Evolutionary conservation across 2,888 invertebrate genomes (phyloP).

Genomic region (Melangyna quadrimaculata): DNA sequence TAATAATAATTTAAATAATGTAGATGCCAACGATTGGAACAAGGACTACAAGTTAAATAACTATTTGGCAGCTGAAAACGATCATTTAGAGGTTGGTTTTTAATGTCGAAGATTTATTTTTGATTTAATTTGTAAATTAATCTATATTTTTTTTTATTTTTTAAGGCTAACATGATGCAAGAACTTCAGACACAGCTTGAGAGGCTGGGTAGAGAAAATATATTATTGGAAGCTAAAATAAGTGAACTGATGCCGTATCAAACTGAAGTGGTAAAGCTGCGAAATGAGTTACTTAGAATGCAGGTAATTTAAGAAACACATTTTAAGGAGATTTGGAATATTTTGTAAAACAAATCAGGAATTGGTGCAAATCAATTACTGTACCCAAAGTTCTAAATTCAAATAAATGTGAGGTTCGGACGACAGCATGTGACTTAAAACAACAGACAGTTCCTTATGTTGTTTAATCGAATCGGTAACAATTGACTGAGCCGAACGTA

Average conservation of each 20-base stretch:
- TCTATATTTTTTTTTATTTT: constrained; percentile 6
- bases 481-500: no score
- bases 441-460: no score
- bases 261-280: constrained; percentile 85
- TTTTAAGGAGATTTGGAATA: background rate
- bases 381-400: background rate
- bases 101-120: background rate
- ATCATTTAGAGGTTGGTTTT: constrained; percentile 60
- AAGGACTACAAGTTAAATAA: constrained; percentile 64
- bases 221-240: constrained; percentile 84
- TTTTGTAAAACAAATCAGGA: background rate
- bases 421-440: no score
- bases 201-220: constrained; percentile 85
- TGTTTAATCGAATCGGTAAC: no score
- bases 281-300: constrained; percentile 86
- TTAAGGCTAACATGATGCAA: constrained; percentile 82
- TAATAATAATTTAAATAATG: constrained; percentile 66
- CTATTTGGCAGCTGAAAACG: constrained; percentile 45
- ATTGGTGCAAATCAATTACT: background rate
- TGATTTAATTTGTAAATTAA: background rate
- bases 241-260: constrained; percentile 85
- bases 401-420: no score
- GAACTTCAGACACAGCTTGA: constrained; percentile 85
- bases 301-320: constrained; percentile 82
- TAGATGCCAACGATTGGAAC: constrained; percentile 58